phyloP scores from a whole-genome alignment of 1,140 invertebrate species.

The Eurosta solidaginis region DNA sequence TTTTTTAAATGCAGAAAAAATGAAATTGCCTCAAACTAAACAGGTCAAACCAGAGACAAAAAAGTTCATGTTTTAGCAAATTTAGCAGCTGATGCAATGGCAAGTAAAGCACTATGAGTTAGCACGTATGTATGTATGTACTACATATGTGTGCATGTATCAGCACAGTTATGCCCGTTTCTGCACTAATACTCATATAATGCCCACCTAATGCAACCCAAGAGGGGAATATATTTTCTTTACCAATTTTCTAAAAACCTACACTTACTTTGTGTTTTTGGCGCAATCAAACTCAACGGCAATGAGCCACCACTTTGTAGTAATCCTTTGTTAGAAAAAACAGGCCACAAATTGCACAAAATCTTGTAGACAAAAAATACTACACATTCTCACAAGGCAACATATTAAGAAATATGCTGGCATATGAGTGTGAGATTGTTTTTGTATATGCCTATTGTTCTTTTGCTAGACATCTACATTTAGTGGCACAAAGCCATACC shows the following conservation, averaged over 20 bases:
- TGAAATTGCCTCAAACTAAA: not conserved
- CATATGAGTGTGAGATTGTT: not conserved
- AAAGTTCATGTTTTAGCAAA: not conserved
- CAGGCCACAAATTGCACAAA: constrained; percentile 12
- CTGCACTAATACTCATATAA: too few relatives aligned
- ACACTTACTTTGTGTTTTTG: not conserved
- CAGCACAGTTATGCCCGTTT: not conserved
- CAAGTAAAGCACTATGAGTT: not conserved
- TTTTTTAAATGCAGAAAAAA: not conserved
- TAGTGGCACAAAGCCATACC: not conserved
- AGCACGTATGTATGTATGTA: not conserved
- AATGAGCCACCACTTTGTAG: not conserved
- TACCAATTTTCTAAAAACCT: constrained; percentile 3
- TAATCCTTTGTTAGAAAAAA: not conserved
- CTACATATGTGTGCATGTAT: not conserved
- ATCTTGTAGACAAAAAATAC: not conserved
- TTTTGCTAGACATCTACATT: not conserved
- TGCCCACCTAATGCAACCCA: constrained; percentile 19
- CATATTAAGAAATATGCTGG: not conserved
- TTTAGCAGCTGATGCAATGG: not conserved
- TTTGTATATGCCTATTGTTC: not conserved
- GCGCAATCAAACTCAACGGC: constrained; percentile 10
- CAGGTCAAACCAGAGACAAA: constrained; percentile 11
- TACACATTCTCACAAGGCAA: not conserved
- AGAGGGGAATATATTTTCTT: constrained; percentile 13